phyloP scores from a whole-genome alignment of 2,113 vertebrate genomes.

The Miniopterus natalensis region DNA sequence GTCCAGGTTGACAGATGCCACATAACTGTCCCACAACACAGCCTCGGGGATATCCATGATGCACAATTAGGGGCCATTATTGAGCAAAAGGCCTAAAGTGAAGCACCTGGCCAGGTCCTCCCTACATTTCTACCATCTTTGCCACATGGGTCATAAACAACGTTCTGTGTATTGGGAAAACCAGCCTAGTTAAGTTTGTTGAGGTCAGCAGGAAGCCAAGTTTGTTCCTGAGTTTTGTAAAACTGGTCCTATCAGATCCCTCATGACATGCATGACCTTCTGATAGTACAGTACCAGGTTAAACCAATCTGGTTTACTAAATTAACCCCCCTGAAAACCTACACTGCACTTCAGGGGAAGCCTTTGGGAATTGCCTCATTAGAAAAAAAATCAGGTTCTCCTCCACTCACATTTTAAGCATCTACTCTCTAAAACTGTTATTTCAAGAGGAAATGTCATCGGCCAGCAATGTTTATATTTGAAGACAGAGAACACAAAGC shows the following conservation, averaged over 20 bases:
- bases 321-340: background rate
- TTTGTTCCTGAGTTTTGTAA: slow-evolving; percentile 71
- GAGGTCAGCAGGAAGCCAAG: slow-evolving; percentile 49
- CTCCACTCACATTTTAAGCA: background rate
- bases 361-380: background rate
- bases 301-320: background rate
- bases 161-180: background rate
- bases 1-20: background rate
- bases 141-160: background rate
- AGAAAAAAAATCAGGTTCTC: slow-evolving; percentile 37
- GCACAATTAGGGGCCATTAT: background rate
- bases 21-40: background rate
- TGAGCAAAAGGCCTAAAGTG: background rate
- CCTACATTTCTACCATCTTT: background rate
- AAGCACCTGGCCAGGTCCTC: background rate
- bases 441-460: slow-evolving; percentile 45
- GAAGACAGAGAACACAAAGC: slow-evolving; percentile 37
- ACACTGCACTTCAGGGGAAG: background rate
- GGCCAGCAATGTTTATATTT: background rate
- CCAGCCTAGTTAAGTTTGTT: slow-evolving; percentile 8
- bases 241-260: slow-evolving; percentile 10
- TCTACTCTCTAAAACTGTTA: background rate
- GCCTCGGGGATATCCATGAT: background rate
- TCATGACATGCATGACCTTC: background rate
- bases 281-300: background rate